phyloP scores from a whole-genome alignment of 2,797 vertebrate genomes.

The Sitta carolinensis region DNA sequence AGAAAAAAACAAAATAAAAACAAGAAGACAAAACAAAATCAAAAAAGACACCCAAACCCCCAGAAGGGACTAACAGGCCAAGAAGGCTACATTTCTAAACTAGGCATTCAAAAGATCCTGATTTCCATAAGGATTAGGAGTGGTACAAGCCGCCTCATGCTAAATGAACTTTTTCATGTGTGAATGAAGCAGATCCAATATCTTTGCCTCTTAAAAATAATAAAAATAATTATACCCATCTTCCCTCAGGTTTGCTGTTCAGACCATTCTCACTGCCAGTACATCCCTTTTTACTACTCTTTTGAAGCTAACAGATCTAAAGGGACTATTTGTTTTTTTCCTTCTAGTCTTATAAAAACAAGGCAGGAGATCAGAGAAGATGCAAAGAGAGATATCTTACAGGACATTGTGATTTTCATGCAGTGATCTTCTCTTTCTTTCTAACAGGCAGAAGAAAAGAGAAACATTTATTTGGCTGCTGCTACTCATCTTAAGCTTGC shows the following conservation, averaged over 20 bases:
- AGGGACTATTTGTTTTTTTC: not conserved
- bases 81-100: not conserved
- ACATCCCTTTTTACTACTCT: not conserved
- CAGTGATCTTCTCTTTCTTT: not conserved
- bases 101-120: not conserved
- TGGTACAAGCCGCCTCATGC: not conserved
- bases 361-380: slow-evolving; percentile 34
- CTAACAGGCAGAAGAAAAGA: not conserved
- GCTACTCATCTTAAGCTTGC: not conserved
- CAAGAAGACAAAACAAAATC: not conserved
- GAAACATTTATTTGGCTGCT: not conserved
- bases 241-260: slow-evolving; percentile 3
- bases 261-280: not conserved
- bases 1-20: no score
- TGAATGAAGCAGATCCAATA: not conserved
- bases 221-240: slow-evolving; percentile 19
- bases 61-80: not conserved
- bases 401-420: not conserved
- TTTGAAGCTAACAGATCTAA: slow-evolving; percentile 32
- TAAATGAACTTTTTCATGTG: not conserved
- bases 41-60: not conserved
- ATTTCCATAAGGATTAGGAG: not conserved
- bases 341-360: not conserved
- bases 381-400: not conserved
- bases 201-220: slow-evolving; percentile 7